Conservation (phyloP, 1,140 invertebrate species). For the Apis florea region DNA sequence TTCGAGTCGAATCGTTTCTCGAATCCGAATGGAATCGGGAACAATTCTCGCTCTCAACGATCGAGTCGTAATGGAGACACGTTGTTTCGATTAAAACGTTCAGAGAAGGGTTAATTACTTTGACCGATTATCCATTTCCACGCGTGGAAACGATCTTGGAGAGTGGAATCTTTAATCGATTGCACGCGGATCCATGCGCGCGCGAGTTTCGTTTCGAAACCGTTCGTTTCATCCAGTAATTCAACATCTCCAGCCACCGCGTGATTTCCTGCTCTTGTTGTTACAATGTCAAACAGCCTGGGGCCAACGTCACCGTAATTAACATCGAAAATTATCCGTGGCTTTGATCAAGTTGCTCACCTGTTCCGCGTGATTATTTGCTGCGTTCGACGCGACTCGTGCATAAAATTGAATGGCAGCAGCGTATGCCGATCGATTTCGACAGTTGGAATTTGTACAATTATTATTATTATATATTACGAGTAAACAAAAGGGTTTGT, state of each 20-base stretch:
- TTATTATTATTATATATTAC: too few relatives aligned
- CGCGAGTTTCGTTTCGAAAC: background rate
- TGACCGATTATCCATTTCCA: background rate
- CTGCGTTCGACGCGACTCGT: background rate
- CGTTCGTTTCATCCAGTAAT: background rate
- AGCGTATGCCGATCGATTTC: too few relatives aligned
- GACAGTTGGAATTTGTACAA: too few relatives aligned
- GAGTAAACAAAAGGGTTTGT: too few relatives aligned
- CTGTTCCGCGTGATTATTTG: background rate
- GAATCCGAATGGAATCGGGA: too few relatives aligned
- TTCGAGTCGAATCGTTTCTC: too few relatives aligned
- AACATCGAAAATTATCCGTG: conserved; percentile 23
- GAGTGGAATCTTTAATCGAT: background rate
- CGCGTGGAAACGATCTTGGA: background rate
- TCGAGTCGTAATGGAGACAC: too few relatives aligned
- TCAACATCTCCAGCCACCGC: background rate
- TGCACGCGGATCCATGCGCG: background rate
- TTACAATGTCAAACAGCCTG: background rate
- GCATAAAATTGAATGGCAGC: background rate
- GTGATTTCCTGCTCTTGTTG: background rate
- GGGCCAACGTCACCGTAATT: background rate
- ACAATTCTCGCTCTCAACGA: too few relatives aligned
- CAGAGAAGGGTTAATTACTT: too few relatives aligned
- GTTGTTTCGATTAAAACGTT: too few relatives aligned
- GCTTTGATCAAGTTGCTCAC: conserved; percentile 21